Conservation (phyloP, 2,888 invertebrate species). For the Seira sanloemensis region DNA sequence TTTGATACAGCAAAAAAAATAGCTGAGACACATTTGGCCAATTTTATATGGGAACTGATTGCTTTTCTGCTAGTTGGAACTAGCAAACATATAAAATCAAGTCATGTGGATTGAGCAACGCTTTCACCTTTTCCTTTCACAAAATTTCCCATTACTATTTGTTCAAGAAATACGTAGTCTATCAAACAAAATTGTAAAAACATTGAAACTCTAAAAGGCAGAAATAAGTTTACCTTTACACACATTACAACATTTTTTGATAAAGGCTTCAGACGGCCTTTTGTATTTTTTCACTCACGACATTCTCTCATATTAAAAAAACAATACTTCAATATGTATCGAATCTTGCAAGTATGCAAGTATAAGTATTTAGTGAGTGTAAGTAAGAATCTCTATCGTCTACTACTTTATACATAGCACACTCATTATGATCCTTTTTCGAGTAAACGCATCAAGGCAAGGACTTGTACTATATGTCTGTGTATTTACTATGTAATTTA, state of each 20-base stretch:
- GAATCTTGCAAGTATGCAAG: too few species aligned
- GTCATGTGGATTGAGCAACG: neutral
- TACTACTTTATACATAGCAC: neutral
- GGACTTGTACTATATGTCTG: too few species aligned
- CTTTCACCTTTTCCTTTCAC: neutral
- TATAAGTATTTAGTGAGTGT: too few species aligned
- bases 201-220: neutral
- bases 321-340: neutral
- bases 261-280: neutral
- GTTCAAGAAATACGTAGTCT: neutral
- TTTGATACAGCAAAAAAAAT: neutral
- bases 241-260: neutral
- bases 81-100: neutral
- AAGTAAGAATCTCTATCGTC: too few species aligned
- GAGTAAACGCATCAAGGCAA: neutral
- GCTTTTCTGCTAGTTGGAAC: neutral
- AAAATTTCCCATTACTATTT: neutral
- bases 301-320: neutral
- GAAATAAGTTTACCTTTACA: neutral
- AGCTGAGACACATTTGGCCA: neutral
- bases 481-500: neutral
- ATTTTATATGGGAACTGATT: neutral
- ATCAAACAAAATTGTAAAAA: neutral
- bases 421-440: neutral
- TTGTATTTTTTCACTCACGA: neutral